Evolutionary conservation across 2,797 vertebrate genomes (phyloP).

Genomic region (Hipposideros larvatus): DNA sequence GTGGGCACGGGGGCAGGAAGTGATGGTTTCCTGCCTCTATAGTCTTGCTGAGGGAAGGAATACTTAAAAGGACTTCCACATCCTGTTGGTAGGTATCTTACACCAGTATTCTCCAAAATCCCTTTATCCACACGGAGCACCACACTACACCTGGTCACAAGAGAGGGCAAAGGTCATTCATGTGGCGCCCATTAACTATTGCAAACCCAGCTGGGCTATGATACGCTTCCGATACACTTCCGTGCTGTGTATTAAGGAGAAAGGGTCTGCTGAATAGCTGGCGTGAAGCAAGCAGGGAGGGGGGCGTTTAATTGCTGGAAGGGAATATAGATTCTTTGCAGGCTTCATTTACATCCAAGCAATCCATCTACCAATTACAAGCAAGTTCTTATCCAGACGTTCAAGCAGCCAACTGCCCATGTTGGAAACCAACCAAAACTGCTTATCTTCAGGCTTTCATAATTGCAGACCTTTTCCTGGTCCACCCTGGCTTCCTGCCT

Average conservation of each 20-base stretch:
- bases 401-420: conserved; percentile 55
- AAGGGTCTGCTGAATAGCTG: not conserved
- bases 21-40: not conserved
- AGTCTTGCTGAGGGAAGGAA: not conserved
- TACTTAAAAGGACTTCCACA: not conserved
- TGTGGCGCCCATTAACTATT: not conserved
- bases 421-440: conserved; percentile 62
- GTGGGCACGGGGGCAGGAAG: not conserved
- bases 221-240: not conserved
- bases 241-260: not conserved
- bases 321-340: conserved; percentile 62
- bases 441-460: conserved; percentile 63
- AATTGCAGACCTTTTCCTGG: conserved; percentile 51
- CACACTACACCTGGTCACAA: not conserved
- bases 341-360: conserved; percentile 61
- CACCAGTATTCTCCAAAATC: not conserved
- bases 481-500: conserved; percentile 50
- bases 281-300: not conserved
- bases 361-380: conserved; percentile 76
- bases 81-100: not conserved
- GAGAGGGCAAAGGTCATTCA: not conserved
- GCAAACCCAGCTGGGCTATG: not conserved
- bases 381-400: conserved; percentile 69
- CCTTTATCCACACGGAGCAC: not conserved
- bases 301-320: conserved; percentile 57